These are phyloP conservation scores for Halesus radiatus DNA, from an alignment of 1,140 invertebrate genomes.

Conservation along the genomic window DNA sequence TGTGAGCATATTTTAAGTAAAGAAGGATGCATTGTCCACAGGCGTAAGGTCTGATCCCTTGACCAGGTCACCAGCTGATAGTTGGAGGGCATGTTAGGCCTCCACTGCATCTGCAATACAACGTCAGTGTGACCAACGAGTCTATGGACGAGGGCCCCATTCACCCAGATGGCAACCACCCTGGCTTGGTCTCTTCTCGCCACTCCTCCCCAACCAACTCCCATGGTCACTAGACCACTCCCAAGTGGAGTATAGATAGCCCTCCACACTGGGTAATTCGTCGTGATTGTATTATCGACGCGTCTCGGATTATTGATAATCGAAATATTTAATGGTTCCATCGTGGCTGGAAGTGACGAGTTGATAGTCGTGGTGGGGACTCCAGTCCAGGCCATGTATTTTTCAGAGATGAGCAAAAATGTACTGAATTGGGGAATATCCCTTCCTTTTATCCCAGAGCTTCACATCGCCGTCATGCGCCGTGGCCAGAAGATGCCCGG, in stretches of 20 bases:
- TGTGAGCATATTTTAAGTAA: constrained; percentile 81
- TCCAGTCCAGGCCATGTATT: constrained; percentile 96
- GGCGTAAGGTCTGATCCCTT: constrained; percentile 90
- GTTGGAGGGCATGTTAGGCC: constrained; percentile 77
- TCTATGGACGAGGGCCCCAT: constrained; percentile 64
- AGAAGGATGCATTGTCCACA: constrained; percentile 90
- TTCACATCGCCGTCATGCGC: constrained; percentile 96
- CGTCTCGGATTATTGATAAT: constrained; percentile 87
- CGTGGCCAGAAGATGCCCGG: constrained; percentile 87
- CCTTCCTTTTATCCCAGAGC: constrained; percentile 95
- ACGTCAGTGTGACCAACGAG: constrained; percentile 95
- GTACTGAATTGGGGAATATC: constrained; percentile 88
- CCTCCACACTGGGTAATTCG: constrained; percentile 92
- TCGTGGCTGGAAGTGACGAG: constrained; percentile 95
- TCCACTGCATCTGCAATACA: constrained; percentile 95
- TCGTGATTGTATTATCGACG: constrained; percentile 86
- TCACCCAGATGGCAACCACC: constrained; percentile 68
- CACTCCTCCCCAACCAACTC: constrained; percentile 68
- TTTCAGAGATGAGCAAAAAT: constrained; percentile 93
- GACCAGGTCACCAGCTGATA: constrained; percentile 96
- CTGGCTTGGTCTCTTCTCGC: constrained; percentile 68
- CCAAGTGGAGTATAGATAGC: constrained; percentile 95
- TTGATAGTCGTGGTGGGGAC: constrained; percentile 85
- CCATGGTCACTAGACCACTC: constrained; percentile 90
- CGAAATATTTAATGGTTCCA: constrained; percentile 95